Evolutionary conservation across 2,797 vertebrate genomes (phyloP).

Genomic region (Chaetodon trifasciatus): DNA sequence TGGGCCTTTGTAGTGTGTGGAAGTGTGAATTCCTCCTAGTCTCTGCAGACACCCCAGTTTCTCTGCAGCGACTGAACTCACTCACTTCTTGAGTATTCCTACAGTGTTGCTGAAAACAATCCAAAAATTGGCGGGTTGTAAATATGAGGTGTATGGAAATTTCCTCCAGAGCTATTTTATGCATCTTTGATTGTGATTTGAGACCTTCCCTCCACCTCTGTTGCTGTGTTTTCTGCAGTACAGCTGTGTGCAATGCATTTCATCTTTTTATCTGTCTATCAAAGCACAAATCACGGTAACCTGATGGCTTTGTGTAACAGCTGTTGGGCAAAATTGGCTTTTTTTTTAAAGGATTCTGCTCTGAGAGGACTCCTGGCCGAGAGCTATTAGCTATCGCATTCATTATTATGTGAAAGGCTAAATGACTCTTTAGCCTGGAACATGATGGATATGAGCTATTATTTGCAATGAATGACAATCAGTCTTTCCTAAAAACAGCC

Average conservation of each 20-base stretch:
- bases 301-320: slow-evolving; percentile 33
- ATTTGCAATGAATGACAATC: slow-evolving; percentile 41
- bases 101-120: slow-evolving; percentile 49
- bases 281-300: slow-evolving; percentile 52
- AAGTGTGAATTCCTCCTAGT: slow-evolving; percentile 50
- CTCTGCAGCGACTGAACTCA: slow-evolving; percentile 45
- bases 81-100: slow-evolving; percentile 53
- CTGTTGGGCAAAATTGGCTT: slow-evolving; percentile 33
- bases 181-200: slow-evolving; percentile 45
- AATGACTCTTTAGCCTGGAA: slow-evolving; percentile 35
- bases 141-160: slow-evolving; percentile 28
- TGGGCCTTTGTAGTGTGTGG: slow-evolving; percentile 51
- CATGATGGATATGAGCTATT: slow-evolving; percentile 49
- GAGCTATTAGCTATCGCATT: slow-evolving; percentile 44
- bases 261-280: slow-evolving; percentile 31
- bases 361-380: slow-evolving; percentile 23
- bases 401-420: slow-evolving; percentile 42
- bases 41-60: slow-evolving; percentile 49
- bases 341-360: slow-evolving; percentile 17
- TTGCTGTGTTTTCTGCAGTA: slow-evolving; percentile 21
- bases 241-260: slow-evolving; percentile 2
- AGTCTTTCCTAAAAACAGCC: slow-evolving; percentile 84
- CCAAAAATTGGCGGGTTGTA: slow-evolving; percentile 28
- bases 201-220: slow-evolving; percentile 14
- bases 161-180: slow-evolving; percentile 38